A percentile compares a stretch with the other conserved stretches of the same genome.
Conservation (phyloP, 2,888 invertebrate species). For the Apotomis capreana region DNA sequence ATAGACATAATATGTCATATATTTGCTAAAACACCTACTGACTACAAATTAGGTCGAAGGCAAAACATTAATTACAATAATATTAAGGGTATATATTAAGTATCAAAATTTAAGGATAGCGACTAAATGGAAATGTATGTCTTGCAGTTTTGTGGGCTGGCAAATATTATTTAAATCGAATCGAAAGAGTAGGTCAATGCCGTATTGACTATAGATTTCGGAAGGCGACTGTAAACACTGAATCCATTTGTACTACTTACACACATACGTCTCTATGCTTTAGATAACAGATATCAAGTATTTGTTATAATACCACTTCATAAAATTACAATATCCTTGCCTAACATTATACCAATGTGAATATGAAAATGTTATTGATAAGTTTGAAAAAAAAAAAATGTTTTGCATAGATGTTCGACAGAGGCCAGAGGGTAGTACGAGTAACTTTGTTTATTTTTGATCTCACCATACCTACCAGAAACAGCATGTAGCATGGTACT, state of each 20-base stretch:
- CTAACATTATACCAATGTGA: too few species aligned
- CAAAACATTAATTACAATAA: neutral
- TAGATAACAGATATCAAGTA: conserved; percentile 52
- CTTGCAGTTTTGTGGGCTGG: conserved; percentile 12
- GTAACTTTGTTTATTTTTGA: too few species aligned
- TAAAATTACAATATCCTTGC: conserved; percentile 30
- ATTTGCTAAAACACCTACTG: too few species aligned
- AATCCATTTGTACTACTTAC: conserved; percentile 61
- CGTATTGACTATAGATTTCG: conserved; percentile 61
- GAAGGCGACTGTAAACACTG: conserved; percentile 58
- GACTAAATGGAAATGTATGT: conserved; percentile 7
- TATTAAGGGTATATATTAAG: neutral
- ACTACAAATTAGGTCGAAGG: too few species aligned
- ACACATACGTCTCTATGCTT: conserved; percentile 32
- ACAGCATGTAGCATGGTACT: too few species aligned
- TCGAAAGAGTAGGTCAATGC: conserved; percentile 67
- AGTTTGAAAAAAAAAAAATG: too few species aligned
- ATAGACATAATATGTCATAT: too few species aligned
- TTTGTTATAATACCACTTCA: conserved; percentile 44
- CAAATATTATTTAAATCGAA: conserved; percentile 54
- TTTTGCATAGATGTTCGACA: too few species aligned
- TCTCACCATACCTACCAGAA: too few species aligned
- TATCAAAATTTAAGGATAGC: neutral
- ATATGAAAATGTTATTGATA: too few species aligned
- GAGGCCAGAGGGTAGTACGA: too few species aligned